phyloP scores from a whole-genome alignment of 37 sponge, comb jelly and placozoan species.

The Haliclona indistincta region DNA sequence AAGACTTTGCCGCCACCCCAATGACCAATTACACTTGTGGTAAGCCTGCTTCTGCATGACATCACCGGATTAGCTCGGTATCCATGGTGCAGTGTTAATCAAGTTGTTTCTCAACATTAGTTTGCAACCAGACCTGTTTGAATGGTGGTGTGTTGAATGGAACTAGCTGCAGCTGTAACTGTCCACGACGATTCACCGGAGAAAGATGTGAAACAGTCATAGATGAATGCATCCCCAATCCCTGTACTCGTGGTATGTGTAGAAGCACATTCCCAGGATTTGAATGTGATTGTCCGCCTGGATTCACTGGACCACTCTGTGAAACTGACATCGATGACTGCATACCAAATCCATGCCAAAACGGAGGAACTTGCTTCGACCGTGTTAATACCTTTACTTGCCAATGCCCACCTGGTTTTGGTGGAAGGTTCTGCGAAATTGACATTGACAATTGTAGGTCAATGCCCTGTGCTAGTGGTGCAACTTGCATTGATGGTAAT shows the following conservation, averaged over 20 bases:
- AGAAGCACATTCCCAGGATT: slow-evolving; percentile 28
- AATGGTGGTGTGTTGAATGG: too few species aligned
- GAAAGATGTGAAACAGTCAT: slow-evolving; percentile 48
- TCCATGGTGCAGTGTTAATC: too few species aligned
- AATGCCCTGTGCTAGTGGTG: slow-evolving; percentile 46
- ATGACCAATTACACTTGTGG: too few species aligned
- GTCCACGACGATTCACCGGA: slow-evolving; percentile 70
- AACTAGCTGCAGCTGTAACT: too few species aligned
- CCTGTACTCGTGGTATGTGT: slow-evolving; percentile 69
- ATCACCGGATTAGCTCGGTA: too few species aligned
- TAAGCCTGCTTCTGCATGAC: too few species aligned
- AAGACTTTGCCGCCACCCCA: too few species aligned
- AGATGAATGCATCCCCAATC: slow-evolving; percentile 54
- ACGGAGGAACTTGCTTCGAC: slow-evolving; percentile 51
- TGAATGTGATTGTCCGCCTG: slow-evolving; percentile 60
- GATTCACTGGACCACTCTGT: slow-evolving; percentile 62
- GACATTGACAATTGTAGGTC: slow-evolving; percentile 34
- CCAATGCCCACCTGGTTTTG: slow-evolving; percentile 35
- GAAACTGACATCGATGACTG: slow-evolving; percentile 70
- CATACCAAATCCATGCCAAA: slow-evolving; percentile 45
- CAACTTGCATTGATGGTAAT: slow-evolving; percentile 21
- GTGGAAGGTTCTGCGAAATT: slow-evolving; percentile 54
- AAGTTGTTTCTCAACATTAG: too few species aligned
- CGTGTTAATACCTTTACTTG: slow-evolving; percentile 43
- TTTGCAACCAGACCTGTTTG: too few species aligned